Evolutionary conservation across 2,888 invertebrate genomes (phyloP).

Genomic region (Nebria brevicollis): DNA sequence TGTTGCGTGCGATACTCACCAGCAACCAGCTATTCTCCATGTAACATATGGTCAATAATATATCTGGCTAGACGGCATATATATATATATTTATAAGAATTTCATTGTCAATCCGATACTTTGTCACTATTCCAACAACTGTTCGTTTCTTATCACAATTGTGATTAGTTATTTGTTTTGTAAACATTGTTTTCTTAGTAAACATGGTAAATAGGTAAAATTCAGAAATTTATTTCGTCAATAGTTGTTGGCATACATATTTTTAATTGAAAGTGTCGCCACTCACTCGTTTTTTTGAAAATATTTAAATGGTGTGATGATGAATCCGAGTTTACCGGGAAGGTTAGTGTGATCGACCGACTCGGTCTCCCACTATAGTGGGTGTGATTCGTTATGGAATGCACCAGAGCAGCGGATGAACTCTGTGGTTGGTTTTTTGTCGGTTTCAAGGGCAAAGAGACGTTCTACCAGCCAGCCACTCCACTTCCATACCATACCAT

Average conservation of each 20-base stretch:
- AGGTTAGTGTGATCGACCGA: constrained; percentile 4
- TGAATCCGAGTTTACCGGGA: constrained; percentile 1
- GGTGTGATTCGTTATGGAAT: constrained; percentile 8
- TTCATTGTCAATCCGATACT: not conserved
- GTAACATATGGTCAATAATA: not conserved
- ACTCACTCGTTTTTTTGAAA: not conserved
- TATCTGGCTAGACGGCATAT: not conserved
- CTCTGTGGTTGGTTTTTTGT: constrained; percentile 4
- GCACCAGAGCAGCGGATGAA: constrained; percentile 12
- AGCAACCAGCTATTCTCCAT: not conserved
- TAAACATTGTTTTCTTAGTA: not conserved
- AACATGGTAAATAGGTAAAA: no score
- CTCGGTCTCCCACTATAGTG: constrained; percentile 10
- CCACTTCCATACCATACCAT: constrained; percentile 2
- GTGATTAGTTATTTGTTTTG: not conserved
- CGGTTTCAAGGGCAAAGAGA: constrained; percentile 19
- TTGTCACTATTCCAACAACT: not conserved
- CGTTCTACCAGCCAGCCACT: not conserved
- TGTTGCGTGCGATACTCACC: not conserved
- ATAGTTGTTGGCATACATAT: no score
- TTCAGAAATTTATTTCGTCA: no score
- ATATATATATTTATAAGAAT: not conserved
- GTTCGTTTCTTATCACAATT: not conserved
- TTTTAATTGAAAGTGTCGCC: no score
- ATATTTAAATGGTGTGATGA: not conserved